Conservation (phyloP, 37 sponge, comb jelly and placozoan genomes). For the Cladorhizidae sp. region DNA sequence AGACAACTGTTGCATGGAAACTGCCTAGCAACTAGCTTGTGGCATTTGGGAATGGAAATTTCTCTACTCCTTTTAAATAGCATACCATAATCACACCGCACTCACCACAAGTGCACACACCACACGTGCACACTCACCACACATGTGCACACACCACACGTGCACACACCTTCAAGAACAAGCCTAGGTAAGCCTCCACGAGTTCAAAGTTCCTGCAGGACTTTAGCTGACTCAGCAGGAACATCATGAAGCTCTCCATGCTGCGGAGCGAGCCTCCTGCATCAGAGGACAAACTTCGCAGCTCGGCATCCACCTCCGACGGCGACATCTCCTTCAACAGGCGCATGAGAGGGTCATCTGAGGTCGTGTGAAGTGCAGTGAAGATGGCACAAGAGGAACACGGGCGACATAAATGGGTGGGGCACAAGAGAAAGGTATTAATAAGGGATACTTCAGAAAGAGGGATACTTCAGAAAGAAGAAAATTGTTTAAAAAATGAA, state of each 20-base stretch:
- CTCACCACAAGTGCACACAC: too few species aligned
- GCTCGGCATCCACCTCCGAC: slow-evolving; percentile 74
- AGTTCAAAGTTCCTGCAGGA: slow-evolving; percentile 76
- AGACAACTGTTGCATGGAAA: too few species aligned
- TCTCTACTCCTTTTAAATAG: not conserved
- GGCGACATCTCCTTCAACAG: slow-evolving; percentile 74
- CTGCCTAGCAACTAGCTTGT: too few species aligned
- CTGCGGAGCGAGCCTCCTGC: slow-evolving; percentile 61
- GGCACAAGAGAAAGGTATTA: not conserved
- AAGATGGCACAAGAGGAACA: not conserved
- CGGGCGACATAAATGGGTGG: too few species aligned
- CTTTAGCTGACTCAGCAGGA: slow-evolving; percentile 57
- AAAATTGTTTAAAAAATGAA: too few species aligned
- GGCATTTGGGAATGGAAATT: not conserved
- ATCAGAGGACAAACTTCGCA: slow-evolving; percentile 67
- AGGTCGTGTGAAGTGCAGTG: not conserved
- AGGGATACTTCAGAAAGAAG: too few species aligned
- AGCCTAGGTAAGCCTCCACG: slow-evolving; percentile 70
- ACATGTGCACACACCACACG: too few species aligned
- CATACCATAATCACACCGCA: too few species aligned
- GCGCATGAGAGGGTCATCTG: slow-evolving; percentile 49
- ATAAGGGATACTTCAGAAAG: not conserved
- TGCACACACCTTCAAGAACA: slow-evolving; percentile 75
- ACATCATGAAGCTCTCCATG: slow-evolving; percentile 34
- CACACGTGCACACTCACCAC: too few species aligned